A percentile compares a stretch with the other conserved stretches of the same genome.
phyloP scores from a whole-genome alignment of 2,888 invertebrate species.

The Dusona sp. region DNA sequence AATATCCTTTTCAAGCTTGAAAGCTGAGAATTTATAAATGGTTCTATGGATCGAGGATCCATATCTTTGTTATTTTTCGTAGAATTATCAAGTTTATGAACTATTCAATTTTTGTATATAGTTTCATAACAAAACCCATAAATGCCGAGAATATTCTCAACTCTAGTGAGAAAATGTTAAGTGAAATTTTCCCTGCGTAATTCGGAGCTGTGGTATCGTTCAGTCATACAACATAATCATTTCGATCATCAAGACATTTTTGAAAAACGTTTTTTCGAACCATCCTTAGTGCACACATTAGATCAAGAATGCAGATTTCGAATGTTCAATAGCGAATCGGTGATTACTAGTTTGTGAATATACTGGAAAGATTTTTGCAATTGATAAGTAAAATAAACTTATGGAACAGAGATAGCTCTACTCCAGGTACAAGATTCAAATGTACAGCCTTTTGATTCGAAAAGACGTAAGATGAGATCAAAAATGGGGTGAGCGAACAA shows the following conservation, averaged over 20 bases:
- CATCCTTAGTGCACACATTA: constrained; percentile 35
- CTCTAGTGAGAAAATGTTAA: neutral
- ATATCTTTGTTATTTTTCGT: neutral
- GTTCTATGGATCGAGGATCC: neutral
- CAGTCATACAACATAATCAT: neutral
- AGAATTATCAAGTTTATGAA: neutral
- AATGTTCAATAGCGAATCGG: constrained; percentile 56
- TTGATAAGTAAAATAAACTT: constrained; percentile 19
- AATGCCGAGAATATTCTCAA: neutral
- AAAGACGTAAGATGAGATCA: constrained; percentile 8
- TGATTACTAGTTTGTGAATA: constrained; percentile 53
- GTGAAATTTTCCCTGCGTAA: neutral
- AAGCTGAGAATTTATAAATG: neutral
- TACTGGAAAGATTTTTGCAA: constrained; percentile 61
- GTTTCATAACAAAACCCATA: neutral
- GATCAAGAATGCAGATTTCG: constrained; percentile 31
- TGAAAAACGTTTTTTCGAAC: neutral
- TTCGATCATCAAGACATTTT: constrained; percentile 1
- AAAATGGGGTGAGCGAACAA: constrained; percentile 21
- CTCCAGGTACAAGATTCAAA: constrained; percentile 48
- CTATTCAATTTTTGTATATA: neutral
- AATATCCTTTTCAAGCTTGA: neutral
- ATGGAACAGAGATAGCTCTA: constrained; percentile 33
- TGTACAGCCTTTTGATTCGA: constrained; percentile 60
- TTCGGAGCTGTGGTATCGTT: neutral